Percentiles rank a stretch among this genome's conserved stretches.
These are phyloP conservation scores for Neosalanx taihuensis DNA, from an alignment of 2,797 vertebrate genomes.

Conservation along the genomic window DNA sequence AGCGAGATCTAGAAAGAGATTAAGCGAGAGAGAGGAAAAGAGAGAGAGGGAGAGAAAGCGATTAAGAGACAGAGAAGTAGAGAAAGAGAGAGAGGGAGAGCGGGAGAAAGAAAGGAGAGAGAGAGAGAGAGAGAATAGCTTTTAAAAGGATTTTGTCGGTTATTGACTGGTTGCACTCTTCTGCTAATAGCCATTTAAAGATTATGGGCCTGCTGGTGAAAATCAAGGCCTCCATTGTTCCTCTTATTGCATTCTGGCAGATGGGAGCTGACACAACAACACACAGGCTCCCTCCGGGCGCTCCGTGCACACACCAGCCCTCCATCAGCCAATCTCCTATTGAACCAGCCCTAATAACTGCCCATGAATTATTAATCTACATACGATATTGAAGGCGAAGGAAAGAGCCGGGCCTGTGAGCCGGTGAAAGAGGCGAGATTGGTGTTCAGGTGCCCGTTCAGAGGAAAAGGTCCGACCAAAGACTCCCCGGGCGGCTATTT, in stretches of 20 bases:
- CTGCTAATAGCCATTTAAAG: constrained; percentile 90
- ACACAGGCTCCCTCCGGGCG: constrained; percentile 80
- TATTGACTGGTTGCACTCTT: constrained; percentile 89
- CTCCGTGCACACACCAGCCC: constrained; percentile 70
- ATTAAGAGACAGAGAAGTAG: constrained; percentile 19
- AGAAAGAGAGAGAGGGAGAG: constrained; percentile 25
- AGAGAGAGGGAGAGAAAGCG: neutral
- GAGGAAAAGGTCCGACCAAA: constrained; percentile 69
- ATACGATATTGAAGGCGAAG: constrained; percentile 76
- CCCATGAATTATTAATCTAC: constrained; percentile 84
- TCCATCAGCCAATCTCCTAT: constrained; percentile 86
- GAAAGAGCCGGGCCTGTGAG: constrained; percentile 49
- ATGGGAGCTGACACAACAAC: constrained; percentile 87
- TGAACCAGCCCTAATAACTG: constrained; percentile 84
- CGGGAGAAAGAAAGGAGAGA: constrained; percentile 32
- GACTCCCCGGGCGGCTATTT: constrained; percentile 80
- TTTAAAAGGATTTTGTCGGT: constrained; percentile 86
- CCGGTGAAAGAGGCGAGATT: constrained; percentile 63
- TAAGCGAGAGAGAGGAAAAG: too few species aligned
- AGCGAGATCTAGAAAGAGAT: too few species aligned
- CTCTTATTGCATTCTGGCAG: constrained; percentile 87
- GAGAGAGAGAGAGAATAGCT: constrained; percentile 73
- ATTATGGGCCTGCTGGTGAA: constrained; percentile 87
- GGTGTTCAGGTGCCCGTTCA: constrained; percentile 77
- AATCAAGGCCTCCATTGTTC: constrained; percentile 88